phyloP scores from a whole-genome alignment of 2,797 vertebrate genomes.

The Gymnothorax reevesii region DNA sequence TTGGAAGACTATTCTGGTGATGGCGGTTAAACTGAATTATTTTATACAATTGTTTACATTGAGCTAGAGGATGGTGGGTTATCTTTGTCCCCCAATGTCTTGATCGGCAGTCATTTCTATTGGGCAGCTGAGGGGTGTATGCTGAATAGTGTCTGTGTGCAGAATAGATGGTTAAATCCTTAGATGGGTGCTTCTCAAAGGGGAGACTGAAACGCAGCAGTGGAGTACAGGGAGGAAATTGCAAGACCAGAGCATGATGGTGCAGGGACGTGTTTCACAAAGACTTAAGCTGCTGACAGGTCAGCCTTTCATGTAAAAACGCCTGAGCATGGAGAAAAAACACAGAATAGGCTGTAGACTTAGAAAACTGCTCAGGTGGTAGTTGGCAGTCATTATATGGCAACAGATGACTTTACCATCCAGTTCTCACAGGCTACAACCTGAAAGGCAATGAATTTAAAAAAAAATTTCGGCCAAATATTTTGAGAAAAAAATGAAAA shows the following conservation, averaged over 20 bases:
- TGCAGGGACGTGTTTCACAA: neutral
- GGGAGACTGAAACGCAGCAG: neutral
- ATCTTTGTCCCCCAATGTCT: neutral
- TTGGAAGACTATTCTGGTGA: neutral
- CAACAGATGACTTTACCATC: neutral
- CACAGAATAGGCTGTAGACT: neutral
- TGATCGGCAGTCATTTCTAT: neutral
- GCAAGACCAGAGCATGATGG: neutral
- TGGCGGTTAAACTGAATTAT: neutral
- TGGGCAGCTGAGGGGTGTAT: neutral
- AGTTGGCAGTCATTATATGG: neutral
- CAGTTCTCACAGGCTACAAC: neutral
- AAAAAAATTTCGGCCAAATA: conserved; percentile 20
- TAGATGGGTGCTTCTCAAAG: neutral
- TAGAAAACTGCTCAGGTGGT: neutral
- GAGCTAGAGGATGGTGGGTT: neutral
- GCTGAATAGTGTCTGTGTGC: neutral
- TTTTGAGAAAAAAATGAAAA: neutral
- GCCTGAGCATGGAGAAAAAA: neutral
- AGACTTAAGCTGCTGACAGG: neutral
- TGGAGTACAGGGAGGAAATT: neutral
- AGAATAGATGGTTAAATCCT: neutral
- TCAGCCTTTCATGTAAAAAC: neutral
- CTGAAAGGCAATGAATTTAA: neutral
- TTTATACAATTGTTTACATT: neutral